These are phyloP conservation scores for Chrysina gloriosa DNA, from an alignment of 2,888 invertebrate genomes.

Conservation along the genomic window DNA sequence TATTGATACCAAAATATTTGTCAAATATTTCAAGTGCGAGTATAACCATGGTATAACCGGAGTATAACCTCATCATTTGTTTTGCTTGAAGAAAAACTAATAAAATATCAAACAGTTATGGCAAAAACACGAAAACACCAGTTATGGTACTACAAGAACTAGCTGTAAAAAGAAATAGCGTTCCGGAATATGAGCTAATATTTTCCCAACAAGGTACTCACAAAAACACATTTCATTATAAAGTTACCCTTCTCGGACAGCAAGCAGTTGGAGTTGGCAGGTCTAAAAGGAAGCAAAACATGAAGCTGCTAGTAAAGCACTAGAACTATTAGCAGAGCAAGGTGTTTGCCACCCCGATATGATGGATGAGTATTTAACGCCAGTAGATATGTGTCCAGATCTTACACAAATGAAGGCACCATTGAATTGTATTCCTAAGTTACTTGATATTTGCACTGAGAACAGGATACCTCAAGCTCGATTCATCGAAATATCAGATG, in stretches of 20 bases:
- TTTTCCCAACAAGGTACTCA: constrained; percentile 57
- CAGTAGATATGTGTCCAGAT: constrained; percentile 46
- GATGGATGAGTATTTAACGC: constrained; percentile 52
- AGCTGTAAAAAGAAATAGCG: constrained; percentile 68
- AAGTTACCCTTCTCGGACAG: constrained; percentile 60
- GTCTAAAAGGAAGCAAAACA: constrained; percentile 74
- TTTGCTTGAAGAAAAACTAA: too few relatives aligned
- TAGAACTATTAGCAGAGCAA: constrained; percentile 62
- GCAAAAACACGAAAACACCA: constrained; percentile 70
- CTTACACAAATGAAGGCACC: constrained; percentile 44
- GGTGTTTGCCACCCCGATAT: constrained; percentile 58
- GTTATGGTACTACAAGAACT: constrained; percentile 76
- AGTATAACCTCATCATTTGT: too few relatives aligned
- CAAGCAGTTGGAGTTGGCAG: constrained; percentile 56
- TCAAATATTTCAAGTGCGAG: too few relatives aligned
- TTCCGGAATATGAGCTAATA: constrained; percentile 67
- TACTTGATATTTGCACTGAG: constrained; percentile 65
- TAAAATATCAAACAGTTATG: too few relatives aligned
- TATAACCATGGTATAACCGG: too few relatives aligned
- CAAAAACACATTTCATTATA: constrained; percentile 67
- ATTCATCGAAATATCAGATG: constrained; percentile 71
- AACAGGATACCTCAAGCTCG: constrained; percentile 67
- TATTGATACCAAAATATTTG: too few relatives aligned
- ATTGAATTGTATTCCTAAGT: constrained; percentile 52
- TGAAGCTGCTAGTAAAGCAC: constrained; percentile 68